A percentile compares a stretch with the other conserved stretches of the same genome.
These are phyloP conservation scores for Gymnocheta viridis DNA, from an alignment of 2,888 invertebrate species.

Conservation along the genomic window DNA sequence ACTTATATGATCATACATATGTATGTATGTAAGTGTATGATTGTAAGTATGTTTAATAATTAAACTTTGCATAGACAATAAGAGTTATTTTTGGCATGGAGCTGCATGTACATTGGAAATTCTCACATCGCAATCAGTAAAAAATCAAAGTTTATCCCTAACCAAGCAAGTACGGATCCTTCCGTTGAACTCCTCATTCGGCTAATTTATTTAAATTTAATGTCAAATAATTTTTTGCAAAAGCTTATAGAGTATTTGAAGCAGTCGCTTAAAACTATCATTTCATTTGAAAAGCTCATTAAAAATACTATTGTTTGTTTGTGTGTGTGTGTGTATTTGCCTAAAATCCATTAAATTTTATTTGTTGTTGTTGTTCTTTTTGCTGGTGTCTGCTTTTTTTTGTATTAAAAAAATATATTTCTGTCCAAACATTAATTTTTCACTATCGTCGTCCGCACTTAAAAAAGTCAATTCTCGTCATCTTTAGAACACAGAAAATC, in stretches of 20 bases:
- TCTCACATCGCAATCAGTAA: too few relatives aligned
- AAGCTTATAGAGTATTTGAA: neutral
- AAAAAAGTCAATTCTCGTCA: conserved; percentile 51
- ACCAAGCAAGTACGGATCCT: too few relatives aligned
- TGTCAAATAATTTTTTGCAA: too few relatives aligned
- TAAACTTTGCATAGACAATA: too few relatives aligned
- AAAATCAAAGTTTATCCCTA: too few relatives aligned
- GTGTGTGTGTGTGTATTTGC: neutral
- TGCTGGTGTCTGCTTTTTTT: conserved; percentile 1
- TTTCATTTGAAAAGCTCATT: conserved; percentile 30
- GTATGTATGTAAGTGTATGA: too few relatives aligned
- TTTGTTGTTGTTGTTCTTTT: conserved; percentile 7
- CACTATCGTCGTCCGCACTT: conserved; percentile 56
- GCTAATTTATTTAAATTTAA: too few relatives aligned
- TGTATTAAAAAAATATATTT: conserved; percentile 3
- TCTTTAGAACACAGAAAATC: conserved; percentile 35
- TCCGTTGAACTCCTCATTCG: too few relatives aligned
- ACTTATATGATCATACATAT: too few relatives aligned
- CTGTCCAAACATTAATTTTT: conserved; percentile 43
- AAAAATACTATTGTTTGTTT: conserved; percentile 33
- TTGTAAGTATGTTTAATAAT: too few relatives aligned
- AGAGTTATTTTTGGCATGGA: too few relatives aligned
- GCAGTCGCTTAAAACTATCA: neutral
- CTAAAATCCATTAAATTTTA: conserved; percentile 28
- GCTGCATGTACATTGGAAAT: too few relatives aligned